Evolutionary conservation across 2,113 vertebrate species (phyloP).

Genomic region (Chlamydotis undulata): DNA sequence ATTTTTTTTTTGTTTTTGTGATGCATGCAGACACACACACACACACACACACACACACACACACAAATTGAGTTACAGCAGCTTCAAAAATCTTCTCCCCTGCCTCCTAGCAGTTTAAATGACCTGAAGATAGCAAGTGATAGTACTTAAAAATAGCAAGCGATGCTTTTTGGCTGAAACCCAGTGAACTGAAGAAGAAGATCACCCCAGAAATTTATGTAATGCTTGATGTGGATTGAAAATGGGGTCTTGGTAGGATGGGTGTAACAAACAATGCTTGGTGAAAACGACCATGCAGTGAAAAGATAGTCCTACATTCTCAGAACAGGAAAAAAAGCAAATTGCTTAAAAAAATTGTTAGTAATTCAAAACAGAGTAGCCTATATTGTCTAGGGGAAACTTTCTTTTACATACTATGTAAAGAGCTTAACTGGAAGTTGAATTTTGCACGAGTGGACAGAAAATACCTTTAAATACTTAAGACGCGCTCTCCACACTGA

Average conservation of each 20-base stretch:
- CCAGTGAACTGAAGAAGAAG: background rate
- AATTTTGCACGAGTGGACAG: background rate
- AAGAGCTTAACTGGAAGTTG: background rate
- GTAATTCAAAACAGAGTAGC: background rate
- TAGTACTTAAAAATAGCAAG: background rate
- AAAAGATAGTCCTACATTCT: background rate
- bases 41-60: no score
- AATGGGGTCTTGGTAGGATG: background rate
- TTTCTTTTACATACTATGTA: background rate
- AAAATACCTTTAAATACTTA: background rate
- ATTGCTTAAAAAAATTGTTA: background rate
- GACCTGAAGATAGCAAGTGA: background rate
- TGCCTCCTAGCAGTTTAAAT: background rate
- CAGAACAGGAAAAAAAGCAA: background rate
- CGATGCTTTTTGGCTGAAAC: background rate
- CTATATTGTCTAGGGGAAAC: background rate
- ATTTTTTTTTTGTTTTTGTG: background rate
- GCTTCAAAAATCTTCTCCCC: background rate
- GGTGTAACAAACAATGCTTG: background rate
- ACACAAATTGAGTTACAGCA: background rate
- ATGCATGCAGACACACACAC: background rate
- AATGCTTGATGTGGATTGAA: background rate
- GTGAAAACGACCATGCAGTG: background rate
- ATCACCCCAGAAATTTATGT: background rate
- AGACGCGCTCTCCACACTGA: background rate